Percentiles rank a stretch among this genome's conserved stretches.
Conservation (phyloP, 2,113 vertebrate genomes). For the Pagrus major region DNA sequence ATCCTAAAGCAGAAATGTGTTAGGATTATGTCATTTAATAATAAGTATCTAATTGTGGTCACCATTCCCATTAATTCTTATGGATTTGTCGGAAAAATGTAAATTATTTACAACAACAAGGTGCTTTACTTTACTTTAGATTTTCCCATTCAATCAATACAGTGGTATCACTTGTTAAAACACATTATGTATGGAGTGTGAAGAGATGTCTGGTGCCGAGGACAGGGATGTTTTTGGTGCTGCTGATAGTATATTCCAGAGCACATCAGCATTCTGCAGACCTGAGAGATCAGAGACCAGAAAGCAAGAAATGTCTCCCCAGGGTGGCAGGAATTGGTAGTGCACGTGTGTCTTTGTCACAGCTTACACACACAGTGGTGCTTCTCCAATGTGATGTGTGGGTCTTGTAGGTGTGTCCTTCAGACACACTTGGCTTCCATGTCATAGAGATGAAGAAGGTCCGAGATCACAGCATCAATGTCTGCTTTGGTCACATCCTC, state of each 20-base stretch:
- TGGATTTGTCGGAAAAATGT: neutral
- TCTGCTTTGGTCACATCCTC: conserved; percentile 85
- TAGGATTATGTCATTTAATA: neutral
- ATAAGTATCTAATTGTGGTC: neutral
- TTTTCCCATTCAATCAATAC: neutral
- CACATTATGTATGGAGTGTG: neutral
- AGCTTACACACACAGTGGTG: conserved; percentile 26
- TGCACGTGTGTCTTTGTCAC: conserved; percentile 44
- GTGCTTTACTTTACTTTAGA: neutral
- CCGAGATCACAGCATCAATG: conserved; percentile 88
- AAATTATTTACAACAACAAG: neutral
- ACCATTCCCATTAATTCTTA: neutral
- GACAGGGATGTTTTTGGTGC: too few relatives aligned
- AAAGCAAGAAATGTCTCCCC: conserved; percentile 60
- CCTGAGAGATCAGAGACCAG: neutral
- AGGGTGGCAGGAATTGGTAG: conserved; percentile 20
- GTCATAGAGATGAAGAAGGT: conserved; percentile 90
- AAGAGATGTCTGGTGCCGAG: too few relatives aligned
- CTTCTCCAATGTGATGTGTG: neutral
- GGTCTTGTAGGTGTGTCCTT: conserved; percentile 34
- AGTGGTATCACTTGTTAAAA: neutral
- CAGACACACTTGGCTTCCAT: conserved; percentile 89
- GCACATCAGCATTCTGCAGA: conserved; percentile 6
- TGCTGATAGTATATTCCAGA: neutral
- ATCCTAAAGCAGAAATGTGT: neutral